Evolutionary conservation across 2,113 vertebrate species (phyloP), one percentile per base, ranked within the genome.

Genomic region (Cyprinodon tularosa): DNA sequence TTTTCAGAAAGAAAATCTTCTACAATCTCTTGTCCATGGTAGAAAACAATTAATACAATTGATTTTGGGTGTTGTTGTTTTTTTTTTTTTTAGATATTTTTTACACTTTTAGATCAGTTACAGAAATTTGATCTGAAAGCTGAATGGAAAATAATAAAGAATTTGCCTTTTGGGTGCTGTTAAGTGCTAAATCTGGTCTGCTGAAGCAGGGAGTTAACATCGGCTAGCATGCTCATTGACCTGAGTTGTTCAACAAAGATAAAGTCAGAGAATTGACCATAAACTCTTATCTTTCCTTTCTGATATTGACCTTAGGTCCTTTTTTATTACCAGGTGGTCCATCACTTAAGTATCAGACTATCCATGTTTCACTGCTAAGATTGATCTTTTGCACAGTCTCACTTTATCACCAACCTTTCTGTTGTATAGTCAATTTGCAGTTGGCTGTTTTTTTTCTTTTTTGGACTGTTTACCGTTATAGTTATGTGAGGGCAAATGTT

Each of bases 301-400:
- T 68, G 74, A 62, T 44, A 59, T 69, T 81, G 39, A 80, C 72
- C 77, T 79, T 4, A 74, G 57, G 64, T 62, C 29, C 29, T 29
- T 13, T 66, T 40, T 4, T 20, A 68, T 62, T 66, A 48, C 45
- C 61, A 13, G 7, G 12, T 72, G n/a, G 12, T 50, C 62, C 47
- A 57, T 60, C 53, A 22, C 50, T 48, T 68, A 77, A 42, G 20
- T 57, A 71, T 80, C 69, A 62, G 71, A 65, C 64, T 72, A 22
- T 45, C 70, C 65, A 9, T 22, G 9, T 80, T 79, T 86, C 65
- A 77, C 70, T 70, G 22, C 63, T 74, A 37, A n/a, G n/a, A 81
- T 68, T 4, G 62, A 84, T 84, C 79, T 70, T 48, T 67, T 57
- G 38, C 68, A 69, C 62, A 71, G 45, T 63, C 47, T 76, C 40